Evolutionary conservation across 2,113 vertebrate genomes (phyloP), one percentile per base, ranked within the genome.

Genomic region (Psephotus haematonotus): DNA sequence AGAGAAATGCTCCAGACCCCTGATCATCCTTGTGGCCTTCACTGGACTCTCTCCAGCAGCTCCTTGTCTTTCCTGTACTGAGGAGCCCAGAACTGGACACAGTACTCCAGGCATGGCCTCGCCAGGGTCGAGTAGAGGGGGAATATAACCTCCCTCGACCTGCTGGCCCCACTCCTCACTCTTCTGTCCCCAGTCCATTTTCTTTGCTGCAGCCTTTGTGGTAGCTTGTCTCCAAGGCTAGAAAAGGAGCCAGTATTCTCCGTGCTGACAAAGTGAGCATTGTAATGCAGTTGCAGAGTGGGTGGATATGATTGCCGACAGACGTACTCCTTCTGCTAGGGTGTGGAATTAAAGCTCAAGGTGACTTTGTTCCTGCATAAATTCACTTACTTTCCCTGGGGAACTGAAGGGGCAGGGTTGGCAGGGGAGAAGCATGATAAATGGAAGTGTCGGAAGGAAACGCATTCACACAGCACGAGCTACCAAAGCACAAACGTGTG

Each of bases 271-370:
- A 95, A 93, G 92, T 95, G 88, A 95, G 82, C 92, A 57, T 95
- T 96, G 90, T 93, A 92, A 94, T 33, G 52, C 77, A 17, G 49
- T 62, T 60, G 44, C n/a, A 15, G 86, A 90, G 93, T 94, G 90
- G 86, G 96, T 89, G 95, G 95, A 93, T 86, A 86, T 65, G 90
- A 84, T 63, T 94, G 88, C 83, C 6, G 19, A 95, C 88, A 96
- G 95, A 95, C 22, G 0, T 92, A 90, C 60, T 93, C 92, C 96
- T 96, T 90, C 88, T 95, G 93, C 65, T 82, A 14, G 92, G 88
- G 90, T 84, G 93, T 91, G 95, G 96, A 93, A 93, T 95, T 88
- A 88, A 92, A 89, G 68, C 88, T 92, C 90, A 96, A 96, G 95
- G 95, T 96, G 95, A 96, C 93, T 96, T 94, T 96, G 83, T 71